Percentiles rank a stretch among this genome's conserved stretches.
phyloP scores from a whole-genome alignment of 2,888 invertebrate species.

The Melinaea marsaeus region DNA sequence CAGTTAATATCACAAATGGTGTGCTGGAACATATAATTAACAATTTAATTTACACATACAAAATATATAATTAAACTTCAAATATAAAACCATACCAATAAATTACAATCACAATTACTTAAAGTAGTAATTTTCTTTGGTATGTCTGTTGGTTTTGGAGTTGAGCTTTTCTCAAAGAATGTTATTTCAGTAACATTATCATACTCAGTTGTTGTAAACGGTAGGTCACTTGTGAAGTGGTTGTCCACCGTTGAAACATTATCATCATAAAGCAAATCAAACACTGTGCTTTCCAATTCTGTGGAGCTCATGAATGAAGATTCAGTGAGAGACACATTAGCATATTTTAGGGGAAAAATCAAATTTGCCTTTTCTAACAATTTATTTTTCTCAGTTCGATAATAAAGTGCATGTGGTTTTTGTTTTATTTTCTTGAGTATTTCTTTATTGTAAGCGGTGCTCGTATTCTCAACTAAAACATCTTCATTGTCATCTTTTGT shows the following conservation, averaged over 20 bases:
- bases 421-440: constrained; percentile 46
- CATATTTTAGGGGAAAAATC: constrained; percentile 36
- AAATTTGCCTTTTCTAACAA: constrained; percentile 29
- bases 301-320: constrained; percentile 41
- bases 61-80: not conserved
- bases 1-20: constrained; percentile 88
- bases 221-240: constrained; percentile 47
- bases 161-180: constrained; percentile 48
- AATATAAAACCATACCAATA: constrained; percentile 49
- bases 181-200: constrained; percentile 65
- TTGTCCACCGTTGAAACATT: constrained; percentile 49
- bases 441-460: constrained; percentile 45
- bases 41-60: not conserved
- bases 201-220: constrained; percentile 48
- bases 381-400: constrained; percentile 40
- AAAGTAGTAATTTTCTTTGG: constrained; percentile 41
- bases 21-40: constrained; percentile 60
- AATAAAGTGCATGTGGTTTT: constrained; percentile 62
- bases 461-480: constrained; percentile 40
- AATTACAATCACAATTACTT: constrained; percentile 55
- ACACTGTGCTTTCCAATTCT: constrained; percentile 46
- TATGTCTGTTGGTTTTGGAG: constrained; percentile 37
- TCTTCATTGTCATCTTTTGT: constrained; percentile 43
- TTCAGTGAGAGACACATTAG: constrained; percentile 43
- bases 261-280: constrained; percentile 62